These are phyloP conservation scores for Flexamia atlantica DNA, from an alignment of 2,888 invertebrate genomes.

Conservation along the genomic window DNA sequence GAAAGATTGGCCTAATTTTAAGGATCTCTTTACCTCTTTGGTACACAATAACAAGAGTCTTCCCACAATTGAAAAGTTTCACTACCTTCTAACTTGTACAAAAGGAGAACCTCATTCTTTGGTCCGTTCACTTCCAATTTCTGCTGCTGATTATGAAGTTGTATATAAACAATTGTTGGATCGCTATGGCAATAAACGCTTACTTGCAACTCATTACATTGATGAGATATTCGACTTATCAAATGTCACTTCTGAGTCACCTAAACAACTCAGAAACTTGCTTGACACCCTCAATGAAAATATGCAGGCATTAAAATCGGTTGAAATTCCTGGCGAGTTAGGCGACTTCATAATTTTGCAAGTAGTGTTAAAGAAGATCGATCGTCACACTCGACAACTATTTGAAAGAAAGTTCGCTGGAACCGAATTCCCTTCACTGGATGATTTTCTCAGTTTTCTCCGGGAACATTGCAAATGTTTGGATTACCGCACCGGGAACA, in stretches of 20 bases:
- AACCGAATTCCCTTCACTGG: not conserved
- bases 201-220: slow-evolving; percentile 7
- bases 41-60: not conserved
- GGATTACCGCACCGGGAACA: too few species aligned
- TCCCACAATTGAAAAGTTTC: slow-evolving; percentile 1
- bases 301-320: not conserved
- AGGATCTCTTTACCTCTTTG: not conserved
- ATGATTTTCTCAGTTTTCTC: not conserved
- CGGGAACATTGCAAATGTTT: slow-evolving; percentile 6
- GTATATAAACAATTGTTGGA: not conserved
- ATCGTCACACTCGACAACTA: not conserved
- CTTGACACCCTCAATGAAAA: not conserved
- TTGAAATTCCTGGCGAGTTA: not conserved
- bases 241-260: not conserved
- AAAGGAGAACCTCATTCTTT: not conserved
- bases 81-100: not conserved
- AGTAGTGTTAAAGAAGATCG: not conserved
- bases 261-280: not conserved
- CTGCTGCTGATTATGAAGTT: not conserved
- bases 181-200: not conserved
- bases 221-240: not conserved
- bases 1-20: not conserved
- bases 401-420: not conserved
- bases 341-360: slow-evolving; percentile 17
- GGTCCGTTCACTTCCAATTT: too few species aligned